phyloP scores from a whole-genome alignment of 2,113 vertebrate species.

The Micromys minutus region DNA sequence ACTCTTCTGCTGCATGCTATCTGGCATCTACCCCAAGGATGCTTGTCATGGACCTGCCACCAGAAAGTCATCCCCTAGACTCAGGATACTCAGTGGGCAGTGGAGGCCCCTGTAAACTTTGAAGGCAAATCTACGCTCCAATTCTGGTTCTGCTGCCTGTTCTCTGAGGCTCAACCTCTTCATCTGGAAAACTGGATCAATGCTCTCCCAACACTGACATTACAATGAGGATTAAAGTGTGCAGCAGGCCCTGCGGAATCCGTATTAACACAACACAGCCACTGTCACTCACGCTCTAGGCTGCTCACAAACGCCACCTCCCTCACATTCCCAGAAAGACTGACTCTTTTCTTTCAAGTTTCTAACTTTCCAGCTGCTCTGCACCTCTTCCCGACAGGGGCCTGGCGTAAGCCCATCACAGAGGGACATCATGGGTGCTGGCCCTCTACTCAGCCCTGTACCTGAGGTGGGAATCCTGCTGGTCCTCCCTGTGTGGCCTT shows the following conservation, averaged over 20 bases:
- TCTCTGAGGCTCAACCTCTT: not conserved
- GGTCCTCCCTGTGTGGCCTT: no score
- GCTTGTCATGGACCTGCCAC: not conserved
- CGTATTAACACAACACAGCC: not conserved
- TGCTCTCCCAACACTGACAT: no score
- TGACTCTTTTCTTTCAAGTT: not conserved
- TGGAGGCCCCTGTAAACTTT: not conserved
- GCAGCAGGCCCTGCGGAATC: not conserved
- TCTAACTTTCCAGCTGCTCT: not conserved
- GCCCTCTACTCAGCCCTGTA: not conserved
- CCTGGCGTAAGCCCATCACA: rapidly evolving
- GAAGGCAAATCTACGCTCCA: not conserved
- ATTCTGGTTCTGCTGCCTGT: not conserved
- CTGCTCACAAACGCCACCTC: not conserved
- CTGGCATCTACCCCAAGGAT: not conserved
- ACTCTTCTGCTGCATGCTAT: rapidly evolving
- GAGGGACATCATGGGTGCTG: not conserved
- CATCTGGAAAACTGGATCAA: not conserved
- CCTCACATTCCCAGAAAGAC: not conserved
- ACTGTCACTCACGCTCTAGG: not conserved
- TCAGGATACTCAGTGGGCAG: not conserved
- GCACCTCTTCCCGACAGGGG: not conserved
- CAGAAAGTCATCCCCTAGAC: not conserved
- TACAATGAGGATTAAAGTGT: not conserved
- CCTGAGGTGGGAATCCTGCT: not conserved